These are phyloP conservation scores for Tyria jacobaeae DNA, from an alignment of 2,888 invertebrate species.

Conservation along the genomic window DNA sequence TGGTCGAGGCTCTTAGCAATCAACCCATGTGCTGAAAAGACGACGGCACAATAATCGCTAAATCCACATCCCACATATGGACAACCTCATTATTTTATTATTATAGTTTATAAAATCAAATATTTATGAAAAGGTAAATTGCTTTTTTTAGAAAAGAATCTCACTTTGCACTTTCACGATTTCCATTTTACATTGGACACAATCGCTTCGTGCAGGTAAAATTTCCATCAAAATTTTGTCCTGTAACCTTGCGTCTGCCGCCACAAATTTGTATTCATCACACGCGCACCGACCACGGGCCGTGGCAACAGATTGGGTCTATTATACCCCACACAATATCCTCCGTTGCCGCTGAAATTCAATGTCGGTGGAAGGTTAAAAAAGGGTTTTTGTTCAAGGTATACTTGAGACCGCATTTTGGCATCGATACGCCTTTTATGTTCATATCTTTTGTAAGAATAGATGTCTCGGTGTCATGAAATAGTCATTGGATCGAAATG, in stretches of 20 bases:
- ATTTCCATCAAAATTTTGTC: conserved; percentile 41
- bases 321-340: conserved; percentile 56
- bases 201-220: conserved; percentile 36
- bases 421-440: conserved; percentile 30
- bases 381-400: conserved; percentile 48
- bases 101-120: no score
- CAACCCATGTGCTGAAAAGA: no score
- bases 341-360: conserved; percentile 57
- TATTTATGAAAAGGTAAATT: not conserved
- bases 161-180: conserved; percentile 15
- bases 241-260: conserved; percentile 36
- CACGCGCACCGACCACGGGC: conserved; percentile 39
- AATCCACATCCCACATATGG: no score
- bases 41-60: no score
- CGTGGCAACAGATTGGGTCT: conserved; percentile 54
- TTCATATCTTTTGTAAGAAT: conserved; percentile 26
- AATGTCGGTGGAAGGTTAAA: conserved; percentile 53
- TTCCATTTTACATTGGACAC: conserved; percentile 23
- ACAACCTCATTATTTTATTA: no score
- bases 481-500: conserved; percentile 20
- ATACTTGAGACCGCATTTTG: conserved; percentile 40
- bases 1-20: no score
- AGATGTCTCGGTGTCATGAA: conserved; percentile 21
- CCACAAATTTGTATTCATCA: conserved; percentile 53
- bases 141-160: not conserved